A percentile compares a stretch with the other conserved stretches of the same genome.
Evolutionary conservation across 2,888 invertebrate genomes (phyloP).

Genomic region (Folsomia manolachei): DNA sequence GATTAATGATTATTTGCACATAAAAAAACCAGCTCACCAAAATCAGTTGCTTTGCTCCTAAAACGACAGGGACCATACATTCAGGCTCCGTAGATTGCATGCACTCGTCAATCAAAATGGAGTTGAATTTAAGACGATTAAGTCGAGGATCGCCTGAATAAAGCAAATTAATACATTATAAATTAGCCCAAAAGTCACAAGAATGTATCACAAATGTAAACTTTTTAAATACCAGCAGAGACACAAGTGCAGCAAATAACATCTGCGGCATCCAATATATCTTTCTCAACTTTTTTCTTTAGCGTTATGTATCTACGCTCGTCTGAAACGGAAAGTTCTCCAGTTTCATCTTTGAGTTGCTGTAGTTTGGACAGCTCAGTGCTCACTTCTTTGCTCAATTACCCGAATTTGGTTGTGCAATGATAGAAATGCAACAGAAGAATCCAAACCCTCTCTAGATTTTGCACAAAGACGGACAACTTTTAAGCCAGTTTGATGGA

Average conservation of each 20-base stretch:
- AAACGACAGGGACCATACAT: conserved; percentile 97
- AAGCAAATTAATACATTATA: not conserved
- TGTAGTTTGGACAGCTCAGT: conserved; percentile 92
- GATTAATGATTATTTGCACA: not conserved
- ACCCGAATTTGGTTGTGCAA: conserved; percentile 95
- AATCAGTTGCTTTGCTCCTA: conserved; percentile 79
- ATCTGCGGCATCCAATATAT: conserved; percentile 90
- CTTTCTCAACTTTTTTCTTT: conserved; percentile 85
- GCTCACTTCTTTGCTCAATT: conserved; percentile 76
- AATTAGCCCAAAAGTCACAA: too few species aligned
- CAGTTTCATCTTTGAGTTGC: conserved; percentile 95
- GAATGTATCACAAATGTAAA: not conserved
- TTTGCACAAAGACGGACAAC: conserved; percentile 92
- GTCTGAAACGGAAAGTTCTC: conserved; percentile 91
- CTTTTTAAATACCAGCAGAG: conserved; percentile 66
- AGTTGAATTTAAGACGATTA: conserved; percentile 89
- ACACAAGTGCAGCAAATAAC: conserved; percentile 99
- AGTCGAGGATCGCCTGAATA: conserved; percentile 75
- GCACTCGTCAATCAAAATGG: conserved; percentile 94
- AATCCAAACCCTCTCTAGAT: conserved; percentile 96
- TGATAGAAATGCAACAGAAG: conserved; percentile 92
- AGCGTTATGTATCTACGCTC: conserved; percentile 88
- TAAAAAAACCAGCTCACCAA: not conserved
- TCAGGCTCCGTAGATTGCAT: conserved; percentile 82
- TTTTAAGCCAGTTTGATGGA: conserved; percentile 93